Evolutionary conservation across 1,140 invertebrate species (phyloP).

Genomic region (Gryon sp.): DNA sequence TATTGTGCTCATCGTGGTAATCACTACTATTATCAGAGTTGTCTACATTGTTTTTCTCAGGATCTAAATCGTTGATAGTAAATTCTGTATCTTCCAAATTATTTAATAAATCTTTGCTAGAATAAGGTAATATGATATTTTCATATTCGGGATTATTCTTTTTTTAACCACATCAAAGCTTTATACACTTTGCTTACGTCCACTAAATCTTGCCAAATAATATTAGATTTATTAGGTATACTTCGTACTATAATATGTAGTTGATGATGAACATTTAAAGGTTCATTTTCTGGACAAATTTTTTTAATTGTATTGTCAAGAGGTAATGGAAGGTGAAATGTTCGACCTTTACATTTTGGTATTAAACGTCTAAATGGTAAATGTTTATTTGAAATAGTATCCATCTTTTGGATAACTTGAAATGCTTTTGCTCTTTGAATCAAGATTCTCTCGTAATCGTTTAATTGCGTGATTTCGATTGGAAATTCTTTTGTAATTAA

Average conservation of each 20-base stretch:
- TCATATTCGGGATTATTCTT: constrained; percentile 8
- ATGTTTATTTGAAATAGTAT: too few species aligned
- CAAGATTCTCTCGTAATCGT: too few species aligned
- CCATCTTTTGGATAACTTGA: too few species aligned
- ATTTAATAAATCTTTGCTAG: neutral
- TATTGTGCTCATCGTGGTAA: neutral
- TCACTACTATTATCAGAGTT: too few species aligned
- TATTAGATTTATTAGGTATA: constrained; percentile 12
- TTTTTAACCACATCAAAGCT: neutral
- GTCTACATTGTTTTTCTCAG: too few species aligned
- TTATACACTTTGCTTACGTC: too few species aligned
- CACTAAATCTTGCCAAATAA: constrained; percentile 1
- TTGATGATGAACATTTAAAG: constrained; percentile 52
- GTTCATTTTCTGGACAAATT: constrained; percentile 41
- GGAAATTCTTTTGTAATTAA: neutral
- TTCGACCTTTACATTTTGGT: too few species aligned
- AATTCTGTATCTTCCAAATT: constrained; percentile 5
- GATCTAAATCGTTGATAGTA: too few species aligned
- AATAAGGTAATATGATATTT: neutral
- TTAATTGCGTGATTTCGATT: constrained; percentile 35
- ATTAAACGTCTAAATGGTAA: too few species aligned
- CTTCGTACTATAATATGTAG: constrained; percentile 53
- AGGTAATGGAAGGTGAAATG: too few species aligned
- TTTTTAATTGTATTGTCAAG: constrained; percentile 66
- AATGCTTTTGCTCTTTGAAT: too few species aligned